Base-by-base conservation (phyloP, 2,797 vertebrate genomes). In the Falco biarmicus region DNA sequence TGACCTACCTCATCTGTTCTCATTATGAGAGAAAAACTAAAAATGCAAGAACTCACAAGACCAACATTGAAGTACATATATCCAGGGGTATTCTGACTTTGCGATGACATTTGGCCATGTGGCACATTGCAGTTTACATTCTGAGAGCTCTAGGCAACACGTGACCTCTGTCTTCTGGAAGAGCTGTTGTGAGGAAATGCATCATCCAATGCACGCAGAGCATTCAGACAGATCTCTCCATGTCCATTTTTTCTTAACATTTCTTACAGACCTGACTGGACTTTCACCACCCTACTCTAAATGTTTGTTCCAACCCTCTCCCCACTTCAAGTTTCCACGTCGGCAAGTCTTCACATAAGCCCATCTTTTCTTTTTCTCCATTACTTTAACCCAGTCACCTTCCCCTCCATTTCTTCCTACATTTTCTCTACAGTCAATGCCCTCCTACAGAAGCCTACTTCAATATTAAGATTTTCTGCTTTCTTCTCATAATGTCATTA, bases 381-480 rank as follows among this genome's bases (percentile, higher is more conserved):
- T 32, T 64, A 48, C 21, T 79, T 53, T 20, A 64, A 82, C 9
- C 13, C 56, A 21, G 54, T 5, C 48, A 60, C 31, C 14, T 45
- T 68, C 15, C 4, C 19, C 11, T 45, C 9, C 32, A 18, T 34
- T 81, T 22, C 63, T 13, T 18, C 25, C 39, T 41, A 89, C 34
- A 5, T 20, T 2, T 84, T 22, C 79, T 24, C 0, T 1, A 15
- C 4, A 87, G 19, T 8, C 6, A 4, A 78, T 5, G 10, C 7
- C 7, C 13, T 82, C 63, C 45, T 64, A 47, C 29, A 43, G 28
- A 63, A 85, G 14, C 10, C 60, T 51, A 9, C 31, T 11, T 64
- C 10, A 43, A 10, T 3, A 50, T 41, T 39, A 48, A 53, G 50
- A 79, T 34, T 61, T 87, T 84, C 70, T 71, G 22, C 24, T 64